Percentiles rank a stretch among this genome's conserved stretches.
These are phyloP conservation scores for Platycheirus rosarum DNA, from an alignment of 2,888 invertebrate species.

Conservation along the genomic window DNA sequence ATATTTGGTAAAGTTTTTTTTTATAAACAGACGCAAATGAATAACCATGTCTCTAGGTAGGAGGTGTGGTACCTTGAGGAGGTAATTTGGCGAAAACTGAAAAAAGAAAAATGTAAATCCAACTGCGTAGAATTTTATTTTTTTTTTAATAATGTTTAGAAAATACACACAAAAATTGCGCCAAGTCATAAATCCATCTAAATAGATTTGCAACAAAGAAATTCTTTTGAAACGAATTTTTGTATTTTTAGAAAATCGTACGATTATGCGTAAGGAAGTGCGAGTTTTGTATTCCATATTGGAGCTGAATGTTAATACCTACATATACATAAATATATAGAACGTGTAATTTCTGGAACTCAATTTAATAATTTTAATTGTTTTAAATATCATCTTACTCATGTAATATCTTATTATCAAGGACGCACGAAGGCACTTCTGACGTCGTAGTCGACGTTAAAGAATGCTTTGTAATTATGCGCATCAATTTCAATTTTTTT, in stretches of 20 bases:
- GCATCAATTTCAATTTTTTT: too few species aligned
- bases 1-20: constrained; percentile 13
- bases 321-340: too few species aligned
- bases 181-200: constrained; percentile 23
- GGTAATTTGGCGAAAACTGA: constrained; percentile 18
- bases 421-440: constrained; percentile 31
- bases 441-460: not conserved
- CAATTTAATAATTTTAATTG: not conserved
- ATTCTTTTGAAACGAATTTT: not conserved
- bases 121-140: constrained; percentile 33
- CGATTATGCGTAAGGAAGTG: not conserved
- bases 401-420: not conserved
- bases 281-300: too few species aligned
- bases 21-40: constrained; percentile 4
- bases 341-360: too few species aligned
- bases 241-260: constrained; percentile 1
- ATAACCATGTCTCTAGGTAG: not conserved
- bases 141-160: constrained; percentile 42
- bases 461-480: not conserved
- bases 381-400: too few species aligned
- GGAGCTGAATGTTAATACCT: too few species aligned
- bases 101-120: constrained; percentile 6
- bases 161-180: constrained; percentile 3
- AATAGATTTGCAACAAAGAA: constrained; percentile 19
- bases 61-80: constrained; percentile 4